Conservation (phyloP, 2,113 vertebrate species). For the Narcine bancroftii region DNA sequence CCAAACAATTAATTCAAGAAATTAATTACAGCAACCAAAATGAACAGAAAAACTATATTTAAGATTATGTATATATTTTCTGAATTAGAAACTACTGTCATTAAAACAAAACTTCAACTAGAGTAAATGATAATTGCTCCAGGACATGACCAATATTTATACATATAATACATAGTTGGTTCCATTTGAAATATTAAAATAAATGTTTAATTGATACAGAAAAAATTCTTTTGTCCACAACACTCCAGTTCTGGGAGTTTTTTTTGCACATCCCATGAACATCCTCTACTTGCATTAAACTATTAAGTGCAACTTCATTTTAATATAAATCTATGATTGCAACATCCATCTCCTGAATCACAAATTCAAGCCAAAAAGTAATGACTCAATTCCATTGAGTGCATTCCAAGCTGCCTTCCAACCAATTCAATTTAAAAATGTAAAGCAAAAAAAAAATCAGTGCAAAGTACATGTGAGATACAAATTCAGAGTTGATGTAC, state of each 20-base stretch:
- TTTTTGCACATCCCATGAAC: constrained; percentile 65
- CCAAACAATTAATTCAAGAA: constrained; percentile 52
- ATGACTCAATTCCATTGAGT: constrained; percentile 57
- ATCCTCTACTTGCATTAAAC: constrained; percentile 70
- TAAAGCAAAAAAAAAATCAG: constrained; percentile 65
- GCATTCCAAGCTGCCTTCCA: constrained; percentile 63
- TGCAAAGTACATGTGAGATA: constrained; percentile 73
- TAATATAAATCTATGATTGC: constrained; percentile 68
- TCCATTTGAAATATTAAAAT: constrained; percentile 84
- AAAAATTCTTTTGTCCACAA: constrained; percentile 59
- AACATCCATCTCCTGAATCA: constrained; percentile 78
- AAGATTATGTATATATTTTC: constrained; percentile 79
- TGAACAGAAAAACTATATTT: constrained; percentile 64
- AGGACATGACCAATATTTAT: constrained; percentile 63
- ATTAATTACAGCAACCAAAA: constrained; percentile 52
- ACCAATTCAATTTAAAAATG: constrained; percentile 55
- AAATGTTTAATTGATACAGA: constrained; percentile 85
- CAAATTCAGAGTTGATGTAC: constrained; percentile 55
- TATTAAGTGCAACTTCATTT: constrained; percentile 81
- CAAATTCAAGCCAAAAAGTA: constrained; percentile 65
- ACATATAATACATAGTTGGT: constrained; percentile 75
- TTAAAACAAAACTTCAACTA: constrained; percentile 67
- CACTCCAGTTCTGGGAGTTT: constrained; percentile 62
- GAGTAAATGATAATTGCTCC: constrained; percentile 68
- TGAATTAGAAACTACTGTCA: constrained; percentile 85